Base-by-base conservation (phyloP, 2,888 invertebrate species). In the Baronia brevicornis region DNA sequence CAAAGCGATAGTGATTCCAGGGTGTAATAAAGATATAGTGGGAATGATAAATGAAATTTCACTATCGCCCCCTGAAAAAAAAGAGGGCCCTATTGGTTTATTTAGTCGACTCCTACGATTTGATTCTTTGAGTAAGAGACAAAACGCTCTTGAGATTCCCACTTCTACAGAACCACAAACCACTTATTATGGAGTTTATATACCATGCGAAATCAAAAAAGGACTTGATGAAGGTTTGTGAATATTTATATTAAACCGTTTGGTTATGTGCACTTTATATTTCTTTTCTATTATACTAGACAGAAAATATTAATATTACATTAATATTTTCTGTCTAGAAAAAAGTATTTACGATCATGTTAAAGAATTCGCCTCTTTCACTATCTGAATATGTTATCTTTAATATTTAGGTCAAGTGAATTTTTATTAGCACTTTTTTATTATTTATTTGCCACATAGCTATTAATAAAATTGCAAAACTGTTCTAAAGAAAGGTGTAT, bases 121-220 rank as follows among this genome's bases (percentile, higher is more conserved):
- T n/a, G 79, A 82, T 41, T 44, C 70, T 2, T 48, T 74, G 22
- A 55, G 59, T 5, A 79, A 73, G 44, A 70, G 61, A 39, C 60
- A 41, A 17, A 62, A 38, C 48, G 33, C 46, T 5, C 55, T 64
- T 2, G 70, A 58, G 9, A 77, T 67, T 26, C 73, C 78, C 2
- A 61, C 65, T 17, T 41, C 50, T 5, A 44, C 54, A 7, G 77
- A 77, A 24, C 70, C 82, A 2, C 60, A 67, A 1, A 54, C 53
- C 2, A 77, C 63, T 0, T 85, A 74, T 41, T 85, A 82, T 50
- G 85, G 80, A 43, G 85, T 85, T n/a, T 85, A 80, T 41, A 84
- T 85, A 52, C 84, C 85, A n/a, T 84, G 80, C 46, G 85, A 85
- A 63, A 69, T 80, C 12, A 84, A 84, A 39, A 79, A 80, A 51